A percentile compares a stretch with the other conserved stretches of the same genome.
These are phyloP conservation scores for Drosophila robusta DNA, from an alignment of 2,888 invertebrate species.

Conservation along the genomic window DNA sequence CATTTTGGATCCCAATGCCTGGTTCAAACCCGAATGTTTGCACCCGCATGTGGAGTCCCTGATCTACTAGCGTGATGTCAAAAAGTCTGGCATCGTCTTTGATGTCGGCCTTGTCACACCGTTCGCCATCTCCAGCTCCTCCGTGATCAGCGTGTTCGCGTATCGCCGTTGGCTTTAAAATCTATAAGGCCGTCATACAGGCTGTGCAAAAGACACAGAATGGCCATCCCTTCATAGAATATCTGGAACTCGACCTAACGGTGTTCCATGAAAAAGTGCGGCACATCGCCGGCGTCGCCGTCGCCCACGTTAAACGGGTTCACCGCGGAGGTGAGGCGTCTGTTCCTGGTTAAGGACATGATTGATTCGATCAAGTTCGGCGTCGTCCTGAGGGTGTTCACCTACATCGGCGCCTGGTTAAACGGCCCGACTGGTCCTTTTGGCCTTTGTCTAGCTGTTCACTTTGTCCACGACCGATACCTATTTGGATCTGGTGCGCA, in stretches of 20 bases:
- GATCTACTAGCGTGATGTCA: constrained; percentile 99
- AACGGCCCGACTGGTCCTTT: constrained; percentile 99
- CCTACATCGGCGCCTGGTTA: constrained; percentile 99
- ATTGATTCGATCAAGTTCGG: constrained; percentile 98
- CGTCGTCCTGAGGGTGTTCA: constrained; percentile 97
- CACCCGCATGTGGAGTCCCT: constrained; percentile 98
- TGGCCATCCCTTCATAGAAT: constrained; percentile 97
- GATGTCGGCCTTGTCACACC: constrained; percentile 95
- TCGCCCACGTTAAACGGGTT: constrained; percentile 95
- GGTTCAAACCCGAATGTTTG: too few relatives aligned
- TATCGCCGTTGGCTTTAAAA: constrained; percentile 97
- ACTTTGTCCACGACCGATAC: constrained; percentile 97
- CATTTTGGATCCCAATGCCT: too few relatives aligned
- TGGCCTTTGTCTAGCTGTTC: constrained; percentile 96
- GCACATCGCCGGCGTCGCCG: constrained; percentile 93
- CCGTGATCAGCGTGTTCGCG: constrained; percentile 97
- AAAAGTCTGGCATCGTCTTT: constrained; percentile 97
- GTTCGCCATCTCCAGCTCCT: constrained; percentile 97
- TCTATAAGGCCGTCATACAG: constrained; percentile 97
- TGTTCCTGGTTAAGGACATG: constrained; percentile 98
- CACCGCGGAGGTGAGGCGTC: constrained; percentile 92
- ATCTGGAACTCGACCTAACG: constrained; percentile 94
- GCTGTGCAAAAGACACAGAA: constrained; percentile 98
- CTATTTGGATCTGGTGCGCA: constrained; percentile 94
- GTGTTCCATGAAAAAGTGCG: constrained; percentile 96